phyloP scores from a whole-genome alignment of 2,888 invertebrate species.

The Criorhina ranunculi region DNA sequence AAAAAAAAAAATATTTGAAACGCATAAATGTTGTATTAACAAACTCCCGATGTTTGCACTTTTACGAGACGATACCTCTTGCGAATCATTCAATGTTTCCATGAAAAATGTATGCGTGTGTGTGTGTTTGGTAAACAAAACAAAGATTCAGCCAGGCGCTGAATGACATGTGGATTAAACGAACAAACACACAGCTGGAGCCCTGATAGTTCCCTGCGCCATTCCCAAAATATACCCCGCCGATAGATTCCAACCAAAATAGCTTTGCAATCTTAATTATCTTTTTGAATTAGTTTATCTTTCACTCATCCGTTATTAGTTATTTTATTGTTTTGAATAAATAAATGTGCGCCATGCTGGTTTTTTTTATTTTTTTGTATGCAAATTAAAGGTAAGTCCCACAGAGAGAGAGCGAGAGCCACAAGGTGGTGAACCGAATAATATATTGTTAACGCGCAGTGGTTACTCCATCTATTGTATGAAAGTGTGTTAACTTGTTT shows the following conservation, averaged over 20 bases:
- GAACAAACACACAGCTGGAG: conserved; percentile 55
- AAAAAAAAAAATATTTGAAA: conserved; percentile 33
- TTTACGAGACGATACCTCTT: conserved; percentile 42
- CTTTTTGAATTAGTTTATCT: conserved; percentile 54
- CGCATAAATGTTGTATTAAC: conserved; percentile 27
- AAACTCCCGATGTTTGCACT: conserved; percentile 51
- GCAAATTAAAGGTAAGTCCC: conserved; percentile 45
- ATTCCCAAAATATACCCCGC: background rate
- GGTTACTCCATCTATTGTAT: conserved; percentile 42
- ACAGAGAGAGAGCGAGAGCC: no score
- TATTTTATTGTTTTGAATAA: conserved; percentile 60
- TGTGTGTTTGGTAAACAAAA: conserved; percentile 65
- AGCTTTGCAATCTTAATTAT: conserved; percentile 12
- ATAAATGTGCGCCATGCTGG: conserved; percentile 49
- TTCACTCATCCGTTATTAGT: conserved; percentile 46
- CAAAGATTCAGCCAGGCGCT: conserved; percentile 47
- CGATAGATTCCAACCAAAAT: background rate
- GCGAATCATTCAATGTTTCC: conserved; percentile 34
- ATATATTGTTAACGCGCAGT: conserved; percentile 55
- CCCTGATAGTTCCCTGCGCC: conserved; percentile 20
- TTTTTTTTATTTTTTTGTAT: conserved; percentile 57
- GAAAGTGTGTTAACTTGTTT: conserved; percentile 65
- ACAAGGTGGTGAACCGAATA: conserved; percentile 39
- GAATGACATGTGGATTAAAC: conserved; percentile 63
- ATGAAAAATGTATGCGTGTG: conserved; percentile 42